phyloP scores from a whole-genome alignment of 2,113 vertebrate genomes.

The Forbesichthys papilliferus region DNA sequence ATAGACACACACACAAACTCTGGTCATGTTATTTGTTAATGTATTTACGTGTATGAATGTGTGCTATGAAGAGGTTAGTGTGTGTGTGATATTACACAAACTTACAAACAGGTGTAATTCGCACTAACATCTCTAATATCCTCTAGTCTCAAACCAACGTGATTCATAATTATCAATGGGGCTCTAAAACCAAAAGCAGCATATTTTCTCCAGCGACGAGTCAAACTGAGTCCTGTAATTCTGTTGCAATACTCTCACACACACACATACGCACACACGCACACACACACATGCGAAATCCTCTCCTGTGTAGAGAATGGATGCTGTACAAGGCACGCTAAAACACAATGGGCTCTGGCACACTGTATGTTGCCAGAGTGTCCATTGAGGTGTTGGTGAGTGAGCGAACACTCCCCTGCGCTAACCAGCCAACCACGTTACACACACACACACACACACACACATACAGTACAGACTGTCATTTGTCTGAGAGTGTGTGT shows the following conservation, averaged over 20 bases:
- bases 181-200: too few species aligned
- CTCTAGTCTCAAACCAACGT: too few species aligned
- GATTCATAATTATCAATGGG: too few species aligned
- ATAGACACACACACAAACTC: neutral
- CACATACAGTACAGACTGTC: constrained; percentile 1
- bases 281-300: neutral
- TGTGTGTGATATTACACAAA: neutral
- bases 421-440: neutral
- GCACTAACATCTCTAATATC: too few species aligned
- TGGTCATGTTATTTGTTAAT: neutral
- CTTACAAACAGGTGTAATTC: neutral
- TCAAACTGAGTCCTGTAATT: neutral
- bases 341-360: neutral
- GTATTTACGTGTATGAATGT: neutral
- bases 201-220: too few species aligned
- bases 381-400: neutral
- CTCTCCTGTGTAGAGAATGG: neutral
- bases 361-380: neutral
- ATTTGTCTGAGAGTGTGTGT: neutral
- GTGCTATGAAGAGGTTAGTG: neutral
- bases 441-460: neutral
- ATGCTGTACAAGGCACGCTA: too few species aligned
- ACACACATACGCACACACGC: neutral
- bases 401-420: neutral
- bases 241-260: neutral